phyloP scores from a whole-genome alignment of 2,113 vertebrate genomes.

The Acrocephalus arundinaceus region DNA sequence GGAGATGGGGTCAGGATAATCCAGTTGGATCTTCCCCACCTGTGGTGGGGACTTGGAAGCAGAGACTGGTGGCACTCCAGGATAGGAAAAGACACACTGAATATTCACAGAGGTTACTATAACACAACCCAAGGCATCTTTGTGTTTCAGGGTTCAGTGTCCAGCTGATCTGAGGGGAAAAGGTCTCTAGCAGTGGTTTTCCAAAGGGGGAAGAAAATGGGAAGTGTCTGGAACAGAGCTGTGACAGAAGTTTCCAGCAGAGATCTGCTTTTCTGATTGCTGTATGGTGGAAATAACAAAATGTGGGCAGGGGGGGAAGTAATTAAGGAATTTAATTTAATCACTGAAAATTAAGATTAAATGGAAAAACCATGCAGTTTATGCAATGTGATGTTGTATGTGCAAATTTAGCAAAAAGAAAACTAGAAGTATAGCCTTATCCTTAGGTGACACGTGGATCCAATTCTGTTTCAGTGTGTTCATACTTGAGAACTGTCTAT shows the following conservation, averaged over 20 bases:
- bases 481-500: neutral
- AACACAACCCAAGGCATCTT: neutral
- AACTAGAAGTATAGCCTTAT: neutral
- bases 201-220: neutral
- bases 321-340: neutral
- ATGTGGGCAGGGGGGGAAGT: rapidly evolving
- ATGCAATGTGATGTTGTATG: neutral
- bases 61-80: neutral
- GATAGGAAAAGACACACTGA: neutral
- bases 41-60: neutral
- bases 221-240: neutral
- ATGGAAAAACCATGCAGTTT: neutral
- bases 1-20: rapidly evolving
- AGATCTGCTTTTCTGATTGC: neutral
- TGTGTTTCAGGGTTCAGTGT: neutral
- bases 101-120: neutral
- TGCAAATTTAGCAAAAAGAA: neutral
- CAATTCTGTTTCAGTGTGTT: neutral
- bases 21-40: neutral
- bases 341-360: neutral
- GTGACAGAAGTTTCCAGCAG: neutral
- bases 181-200: neutral
- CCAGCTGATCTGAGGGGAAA: neutral
- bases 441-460: rapidly evolving
- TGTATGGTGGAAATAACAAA: neutral